phyloP scores from a whole-genome alignment of 1,140 invertebrate species.

The Drosophila cardini region DNA sequence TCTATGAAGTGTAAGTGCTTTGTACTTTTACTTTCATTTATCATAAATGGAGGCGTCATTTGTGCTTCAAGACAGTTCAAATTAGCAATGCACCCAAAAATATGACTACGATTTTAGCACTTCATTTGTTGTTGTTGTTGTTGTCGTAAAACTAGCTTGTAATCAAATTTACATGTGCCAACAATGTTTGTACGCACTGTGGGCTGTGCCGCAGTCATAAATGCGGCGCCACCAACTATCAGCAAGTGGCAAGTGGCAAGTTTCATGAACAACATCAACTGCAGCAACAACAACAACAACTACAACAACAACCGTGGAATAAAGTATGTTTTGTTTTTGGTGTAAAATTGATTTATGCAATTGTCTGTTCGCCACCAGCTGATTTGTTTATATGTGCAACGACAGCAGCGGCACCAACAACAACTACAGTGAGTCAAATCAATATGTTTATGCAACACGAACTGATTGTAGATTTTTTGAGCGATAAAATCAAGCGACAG shows the following conservation, averaged over 20 bases:
- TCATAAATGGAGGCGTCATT: conserved; percentile 79
- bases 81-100: conserved; percentile 68
- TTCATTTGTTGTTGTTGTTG: conserved; percentile 60
- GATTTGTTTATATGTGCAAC: conserved; percentile 77
- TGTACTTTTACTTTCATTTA: conserved; percentile 82
- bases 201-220: conserved; percentile 49
- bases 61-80: conserved; percentile 55
- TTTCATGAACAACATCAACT: conserved; percentile 15
- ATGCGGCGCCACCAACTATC: conserved; percentile 21
- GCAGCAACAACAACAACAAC: conserved; percentile 8
- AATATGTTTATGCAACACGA: conserved; percentile 79
- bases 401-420: conserved; percentile 47
- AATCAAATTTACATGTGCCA: conserved; percentile 78
- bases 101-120: conserved; percentile 58
- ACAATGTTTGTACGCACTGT: conserved; percentile 68
- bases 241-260: conserved; percentile 20
- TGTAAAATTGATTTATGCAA: conserved; percentile 83
- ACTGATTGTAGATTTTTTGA: conserved; percentile 53
- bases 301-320: conserved; percentile 20
- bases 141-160: conserved; percentile 76
- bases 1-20: conserved; percentile 73
- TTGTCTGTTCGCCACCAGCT: conserved; percentile 74
- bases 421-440: conserved; percentile 57
- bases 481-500: conserved; percentile 72
- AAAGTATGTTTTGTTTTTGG: conserved; percentile 23